Evolutionary conservation across 1,140 invertebrate genomes (phyloP), one percentile per base, ranked within the genome.

Genomic region (Oscheius sp.): DNA sequence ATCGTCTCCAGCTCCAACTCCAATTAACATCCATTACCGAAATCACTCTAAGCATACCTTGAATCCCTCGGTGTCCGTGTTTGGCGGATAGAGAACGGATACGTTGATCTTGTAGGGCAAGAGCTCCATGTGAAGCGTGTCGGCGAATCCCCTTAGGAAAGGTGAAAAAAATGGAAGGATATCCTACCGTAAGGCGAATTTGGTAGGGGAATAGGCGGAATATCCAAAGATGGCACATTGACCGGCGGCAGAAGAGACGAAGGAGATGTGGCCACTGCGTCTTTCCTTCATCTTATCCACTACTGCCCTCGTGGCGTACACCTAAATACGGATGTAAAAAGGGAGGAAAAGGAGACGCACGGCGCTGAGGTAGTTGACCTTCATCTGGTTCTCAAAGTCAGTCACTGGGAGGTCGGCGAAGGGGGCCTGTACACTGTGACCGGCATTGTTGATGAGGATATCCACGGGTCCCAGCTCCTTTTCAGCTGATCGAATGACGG

Each of bases 41-140:
- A 20, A 62, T 7, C 23, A 29, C 34, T 62, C n/a, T 62, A 28
- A 65, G 29, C 29, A 4, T 64, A 72, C 69, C 46, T 74, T 74
- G 86, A 93, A 96, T 26, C 96, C 95, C 38, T 95, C 95, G 1
- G 97, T 99, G 82, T 98, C 93, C 0, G 96, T 99, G 82, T 99
- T 96, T 4, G 96, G 93, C 28, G 97, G 96, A 79, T 93, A 90
- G 3, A 91, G 88, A 2, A 99, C 79, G 0, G 93, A 97, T 0
- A 99, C 89, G 34, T 89, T 88, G 0, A 99, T 89, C 79, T 79
- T 79, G 63, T 74, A 84, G 2, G 79, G 79, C 35, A 79, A 80
- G 78, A 90, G 88, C 88, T 99, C 96, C 93, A 96, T 97, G 28
- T 91, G 88, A 28, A 99, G 86, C 65, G 92, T 89, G 84, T 99